Evolutionary conservation across 2,888 invertebrate species (phyloP).

Genomic region (Ectemnius lituratus): DNA sequence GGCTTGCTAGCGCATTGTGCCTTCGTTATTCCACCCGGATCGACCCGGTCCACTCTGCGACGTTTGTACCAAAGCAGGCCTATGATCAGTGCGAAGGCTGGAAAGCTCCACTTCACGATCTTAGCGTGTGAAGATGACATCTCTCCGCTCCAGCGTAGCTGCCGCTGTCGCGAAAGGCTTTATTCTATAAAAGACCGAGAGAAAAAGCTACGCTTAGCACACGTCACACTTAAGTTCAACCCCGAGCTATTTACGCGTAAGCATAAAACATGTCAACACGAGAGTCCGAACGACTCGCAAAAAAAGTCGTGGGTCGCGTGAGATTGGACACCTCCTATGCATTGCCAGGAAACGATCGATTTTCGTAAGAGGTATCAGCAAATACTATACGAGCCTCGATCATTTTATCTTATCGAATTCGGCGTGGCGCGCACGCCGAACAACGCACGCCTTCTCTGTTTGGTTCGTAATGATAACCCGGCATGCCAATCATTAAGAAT

Average conservation of each 20-base stretch:
- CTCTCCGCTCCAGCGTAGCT: constrained; percentile 85
- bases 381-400: too few relatives aligned
- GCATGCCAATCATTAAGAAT: too few relatives aligned
- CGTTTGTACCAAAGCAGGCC: constrained; percentile 91
- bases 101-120: constrained; percentile 88
- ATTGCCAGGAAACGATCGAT: too few relatives aligned
- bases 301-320: too few relatives aligned
- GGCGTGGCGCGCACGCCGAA: too few relatives aligned
- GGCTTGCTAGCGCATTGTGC: constrained; percentile 26
- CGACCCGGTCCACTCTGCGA: constrained; percentile 86
- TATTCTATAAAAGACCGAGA: constrained; percentile 34
- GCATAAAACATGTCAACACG: constrained; percentile 8
- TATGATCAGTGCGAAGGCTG: constrained; percentile 88
- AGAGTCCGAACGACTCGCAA: too few relatives aligned
- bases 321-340: too few relatives aligned
- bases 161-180: constrained; percentile 78
- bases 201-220: constrained; percentile 4
- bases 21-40: constrained; percentile 82
- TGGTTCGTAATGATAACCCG: constrained; percentile 3
- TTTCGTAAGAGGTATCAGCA: too few relatives aligned
- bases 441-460: not conserved
- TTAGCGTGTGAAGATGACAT: constrained; percentile 88
- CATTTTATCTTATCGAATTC: not conserved
- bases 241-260: not conserved
- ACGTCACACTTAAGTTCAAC: too few relatives aligned